A percentile compares a stretch with the other conserved stretches of the same genome.
Evolutionary conservation across 2,113 vertebrate genomes (phyloP).

Genomic region (Pampusana beccarii): DNA sequence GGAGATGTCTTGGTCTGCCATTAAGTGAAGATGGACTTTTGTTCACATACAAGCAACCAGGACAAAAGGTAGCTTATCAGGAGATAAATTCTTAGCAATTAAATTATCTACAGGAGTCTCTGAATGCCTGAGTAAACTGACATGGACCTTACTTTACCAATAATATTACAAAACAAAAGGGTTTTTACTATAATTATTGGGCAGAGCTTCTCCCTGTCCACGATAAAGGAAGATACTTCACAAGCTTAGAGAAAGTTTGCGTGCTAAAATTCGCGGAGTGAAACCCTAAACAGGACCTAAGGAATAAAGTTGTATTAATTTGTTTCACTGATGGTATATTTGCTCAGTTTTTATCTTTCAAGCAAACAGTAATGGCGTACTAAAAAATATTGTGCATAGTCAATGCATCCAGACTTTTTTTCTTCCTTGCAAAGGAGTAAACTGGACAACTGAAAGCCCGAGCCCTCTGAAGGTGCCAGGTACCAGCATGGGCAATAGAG

Average conservation of each 20-base stretch:
- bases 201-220: background rate
- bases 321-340: background rate
- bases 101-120: background rate
- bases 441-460: background rate
- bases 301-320: background rate
- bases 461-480: background rate
- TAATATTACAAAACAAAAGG: background rate
- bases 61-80: background rate
- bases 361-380: background rate
- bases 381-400: background rate
- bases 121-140: background rate
- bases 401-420: background rate
- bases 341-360: background rate
- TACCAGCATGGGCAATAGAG: background rate
- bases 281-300: background rate
- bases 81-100: background rate
- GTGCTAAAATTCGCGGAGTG: background rate
- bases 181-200: background rate
- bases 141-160: background rate
- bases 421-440: background rate
- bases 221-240: background rate
- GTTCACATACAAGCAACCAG: background rate
- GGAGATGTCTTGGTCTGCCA: background rate
- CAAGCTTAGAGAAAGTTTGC: background rate
- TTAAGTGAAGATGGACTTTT: background rate